phyloP scores from a whole-genome alignment of 2,888 invertebrate genomes.

The Eledone cirrhosa region DNA sequence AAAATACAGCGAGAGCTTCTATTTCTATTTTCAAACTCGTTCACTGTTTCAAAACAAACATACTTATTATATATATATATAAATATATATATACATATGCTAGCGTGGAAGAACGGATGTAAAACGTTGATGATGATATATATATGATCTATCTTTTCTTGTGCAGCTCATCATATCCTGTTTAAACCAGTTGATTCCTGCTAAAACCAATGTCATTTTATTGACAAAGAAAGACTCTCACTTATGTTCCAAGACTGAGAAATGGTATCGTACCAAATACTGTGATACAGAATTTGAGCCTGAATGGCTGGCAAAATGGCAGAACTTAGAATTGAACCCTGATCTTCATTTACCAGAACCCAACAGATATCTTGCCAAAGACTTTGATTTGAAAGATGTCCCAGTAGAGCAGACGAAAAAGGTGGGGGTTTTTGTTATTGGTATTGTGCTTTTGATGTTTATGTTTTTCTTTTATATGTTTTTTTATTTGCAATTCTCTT shows the following conservation, averaged over 20 bases:
- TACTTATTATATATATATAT: too few relatives aligned
- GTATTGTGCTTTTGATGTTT: too few relatives aligned
- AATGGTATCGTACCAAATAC: constrained; percentile 87
- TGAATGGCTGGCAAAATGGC: constrained; percentile 75
- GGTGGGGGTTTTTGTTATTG: constrained; percentile 30
- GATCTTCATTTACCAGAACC: constrained; percentile 50
- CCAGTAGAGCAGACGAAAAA: constrained; percentile 38
- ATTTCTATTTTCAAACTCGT: too few relatives aligned
- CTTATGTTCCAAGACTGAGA: constrained; percentile 75
- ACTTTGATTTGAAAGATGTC: constrained; percentile 44
- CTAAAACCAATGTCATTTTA: constrained; percentile 78
- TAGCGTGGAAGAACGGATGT: too few relatives aligned
- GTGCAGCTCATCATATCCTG: constrained; percentile 73
- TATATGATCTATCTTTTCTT: constrained; percentile 32
- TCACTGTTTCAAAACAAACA: too few relatives aligned
- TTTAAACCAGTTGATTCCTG: constrained; percentile 73
- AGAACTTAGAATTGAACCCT: constrained; percentile 41
- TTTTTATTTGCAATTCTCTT: too few relatives aligned
- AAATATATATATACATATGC: too few relatives aligned
- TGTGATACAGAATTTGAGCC: constrained; percentile 66
- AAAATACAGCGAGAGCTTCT: too few relatives aligned
- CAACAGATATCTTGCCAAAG: constrained; percentile 57
- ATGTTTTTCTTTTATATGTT: too few relatives aligned
- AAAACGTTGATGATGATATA: too few relatives aligned
- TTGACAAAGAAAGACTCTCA: constrained; percentile 73